These are phyloP conservation scores for Tridacna gigas DNA, from an alignment of 2,888 invertebrate species.

Conservation along the genomic window DNA sequence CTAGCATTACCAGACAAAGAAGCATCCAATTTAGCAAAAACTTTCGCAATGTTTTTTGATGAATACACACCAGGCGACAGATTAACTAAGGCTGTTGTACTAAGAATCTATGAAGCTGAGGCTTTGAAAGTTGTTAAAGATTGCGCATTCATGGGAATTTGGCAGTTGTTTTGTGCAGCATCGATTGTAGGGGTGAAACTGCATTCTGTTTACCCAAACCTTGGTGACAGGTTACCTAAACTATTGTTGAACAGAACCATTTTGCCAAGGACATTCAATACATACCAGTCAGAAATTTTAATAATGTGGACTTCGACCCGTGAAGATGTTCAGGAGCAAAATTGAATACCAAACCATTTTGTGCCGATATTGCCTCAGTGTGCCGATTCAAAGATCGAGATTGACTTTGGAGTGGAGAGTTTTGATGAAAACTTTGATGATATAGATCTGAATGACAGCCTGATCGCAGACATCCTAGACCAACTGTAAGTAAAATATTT, in stretches of 20 bases:
- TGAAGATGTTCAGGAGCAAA: slow-evolving; percentile 14
- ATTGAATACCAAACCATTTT: slow-evolving; percentile 42
- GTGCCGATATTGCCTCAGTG: slow-evolving; percentile 22
- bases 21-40: slow-evolving; percentile 24
- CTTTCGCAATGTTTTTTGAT: slow-evolving; percentile 46
- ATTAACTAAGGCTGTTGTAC: slow-evolving; percentile 22
- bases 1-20: slow-evolving; percentile 17
- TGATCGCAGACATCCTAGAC: slow-evolving; percentile 1
- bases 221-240: slow-evolving; percentile 27
- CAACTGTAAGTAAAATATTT: not conserved
- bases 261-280: not conserved
- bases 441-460: slow-evolving; percentile 3
- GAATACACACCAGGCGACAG: slow-evolving; percentile 30
- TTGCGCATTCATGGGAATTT: slow-evolving; percentile 42
- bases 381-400: slow-evolving; percentile 4
- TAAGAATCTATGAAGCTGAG: slow-evolving; percentile 34
- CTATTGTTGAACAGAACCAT: slow-evolving; percentile 28
- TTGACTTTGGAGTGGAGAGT: slow-evolving; percentile 11
- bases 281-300: not conserved
- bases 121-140: slow-evolving; percentile 22
- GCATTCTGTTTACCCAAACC: slow-evolving; percentile 41
- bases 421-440: slow-evolving; percentile 9
- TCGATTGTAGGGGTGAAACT: slow-evolving; percentile 25
- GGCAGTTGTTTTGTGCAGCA: slow-evolving; percentile 42
- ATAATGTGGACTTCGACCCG: slow-evolving; percentile 19